Percentiles rank a stretch among this genome's conserved stretches.
Evolutionary conservation across 2,797 vertebrate genomes (phyloP).

Genomic region (Hydrolagus colliei): DNA sequence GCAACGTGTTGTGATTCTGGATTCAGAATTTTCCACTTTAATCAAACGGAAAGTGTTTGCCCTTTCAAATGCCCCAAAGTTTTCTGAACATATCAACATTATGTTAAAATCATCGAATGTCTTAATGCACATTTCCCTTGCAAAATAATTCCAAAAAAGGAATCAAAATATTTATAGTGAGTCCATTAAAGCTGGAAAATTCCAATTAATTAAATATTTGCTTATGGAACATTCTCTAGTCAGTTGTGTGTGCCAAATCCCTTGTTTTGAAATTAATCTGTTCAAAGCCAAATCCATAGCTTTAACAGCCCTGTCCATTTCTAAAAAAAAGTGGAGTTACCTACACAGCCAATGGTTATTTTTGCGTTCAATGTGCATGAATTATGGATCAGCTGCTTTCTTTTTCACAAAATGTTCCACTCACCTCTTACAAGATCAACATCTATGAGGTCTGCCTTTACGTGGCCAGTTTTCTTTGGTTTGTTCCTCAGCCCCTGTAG

Average conservation of each 20-base stretch:
- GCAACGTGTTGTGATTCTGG: no score
- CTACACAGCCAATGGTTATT: not conserved
- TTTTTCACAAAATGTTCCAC: slow-evolving; percentile 37
- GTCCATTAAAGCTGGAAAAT: not conserved
- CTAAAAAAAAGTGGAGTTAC: not conserved
- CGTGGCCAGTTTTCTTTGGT: slow-evolving; percentile 97
- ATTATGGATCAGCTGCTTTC: not conserved
- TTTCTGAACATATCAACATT: not conserved
- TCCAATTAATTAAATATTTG: not conserved
- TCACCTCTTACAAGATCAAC: slow-evolving; percentile 96
- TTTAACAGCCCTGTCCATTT: not conserved
- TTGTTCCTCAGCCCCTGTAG: slow-evolving; percentile 94
- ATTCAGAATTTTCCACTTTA: no score
- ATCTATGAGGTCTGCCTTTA: slow-evolving; percentile 96
- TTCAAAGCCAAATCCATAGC: not conserved
- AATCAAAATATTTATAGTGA: not conserved
- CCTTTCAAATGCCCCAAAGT: no score
- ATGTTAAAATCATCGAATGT: not conserved
- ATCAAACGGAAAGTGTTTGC: no score
- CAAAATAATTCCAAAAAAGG: not conserved
- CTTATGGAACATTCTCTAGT: not conserved
- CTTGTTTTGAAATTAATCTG: not conserved
- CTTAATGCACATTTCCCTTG: not conserved
- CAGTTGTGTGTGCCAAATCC: not conserved
- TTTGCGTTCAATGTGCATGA: not conserved